phyloP scores from a whole-genome alignment of 64 coral and sea anemone species.

The Orbicella faveolata region DNA sequence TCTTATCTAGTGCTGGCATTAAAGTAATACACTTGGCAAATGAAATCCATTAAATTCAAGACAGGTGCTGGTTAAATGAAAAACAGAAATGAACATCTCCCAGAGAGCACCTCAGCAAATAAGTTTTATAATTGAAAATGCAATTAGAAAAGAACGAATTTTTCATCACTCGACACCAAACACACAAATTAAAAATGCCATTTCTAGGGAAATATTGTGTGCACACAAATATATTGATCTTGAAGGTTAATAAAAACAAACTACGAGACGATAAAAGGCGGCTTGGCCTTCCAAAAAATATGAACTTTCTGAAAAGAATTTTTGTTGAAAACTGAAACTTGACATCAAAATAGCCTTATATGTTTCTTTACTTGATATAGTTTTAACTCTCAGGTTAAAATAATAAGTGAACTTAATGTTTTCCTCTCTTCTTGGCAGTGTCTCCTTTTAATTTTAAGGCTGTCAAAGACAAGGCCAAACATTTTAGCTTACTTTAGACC shows the following conservation, averaged over 20 bases:
- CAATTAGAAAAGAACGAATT: conserved; percentile 41
- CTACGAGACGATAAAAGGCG: background rate
- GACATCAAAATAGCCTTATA: background rate
- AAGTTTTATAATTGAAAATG: conserved; percentile 34
- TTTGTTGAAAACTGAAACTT: background rate
- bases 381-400: background rate
- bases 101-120: conserved; percentile 8
- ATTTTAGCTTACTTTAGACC: background rate
- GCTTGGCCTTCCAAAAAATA: background rate
- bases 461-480: background rate
- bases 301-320: background rate
- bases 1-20: conserved; percentile 44
- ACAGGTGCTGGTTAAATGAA: background rate
- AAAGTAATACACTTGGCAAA: conserved; percentile 34
- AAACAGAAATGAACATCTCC: conserved; percentile 18
- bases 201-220: conserved; percentile 33
- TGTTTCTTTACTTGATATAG: background rate
- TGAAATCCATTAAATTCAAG: background rate
- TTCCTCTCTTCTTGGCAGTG: background rate
- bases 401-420: background rate
- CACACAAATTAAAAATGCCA: conserved; percentile 34
- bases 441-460: background rate
- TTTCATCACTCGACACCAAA: conserved; percentile 37
- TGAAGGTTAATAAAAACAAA: conserved; percentile 16
- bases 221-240: conserved; percentile 33